Conservation (phyloP, 64 coral and sea anemone species). For the Platygyra sinensis region DNA sequence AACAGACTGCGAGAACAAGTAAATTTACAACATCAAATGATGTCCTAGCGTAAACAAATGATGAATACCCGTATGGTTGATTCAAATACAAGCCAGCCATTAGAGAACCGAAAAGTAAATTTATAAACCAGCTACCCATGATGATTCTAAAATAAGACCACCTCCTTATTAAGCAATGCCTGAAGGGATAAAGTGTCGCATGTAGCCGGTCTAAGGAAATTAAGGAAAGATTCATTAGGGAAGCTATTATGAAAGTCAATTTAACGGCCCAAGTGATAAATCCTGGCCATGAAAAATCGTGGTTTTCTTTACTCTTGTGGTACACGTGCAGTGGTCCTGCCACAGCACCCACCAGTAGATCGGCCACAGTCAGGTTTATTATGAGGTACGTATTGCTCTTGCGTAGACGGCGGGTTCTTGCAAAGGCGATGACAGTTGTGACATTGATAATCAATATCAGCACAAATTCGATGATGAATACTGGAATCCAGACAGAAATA, state of each 20-base stretch:
- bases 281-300: not conserved
- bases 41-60: not conserved
- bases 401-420: no score
- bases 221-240: not conserved
- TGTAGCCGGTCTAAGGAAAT: slow-evolving; percentile 25
- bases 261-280: not conserved
- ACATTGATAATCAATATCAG: no score
- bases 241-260: not conserved
- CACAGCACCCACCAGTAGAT: no score
- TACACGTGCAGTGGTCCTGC: no score
- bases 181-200: slow-evolving; percentile 16
- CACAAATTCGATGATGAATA: no score
- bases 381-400: no score
- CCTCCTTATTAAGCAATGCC: not conserved
- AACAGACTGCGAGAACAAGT: not conserved
- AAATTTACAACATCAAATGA: not conserved
- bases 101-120: not conserved
- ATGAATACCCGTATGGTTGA: no score
- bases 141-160: not conserved
- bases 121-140: not conserved
- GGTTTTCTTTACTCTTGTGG: not conserved
- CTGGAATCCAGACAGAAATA: no score
- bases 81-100: not conserved
- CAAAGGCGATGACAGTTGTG: no score
- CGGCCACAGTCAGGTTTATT: no score